These are phyloP conservation scores for Delia radicum DNA, from an alignment of 1,140 invertebrate genomes.

Conservation along the genomic window DNA sequence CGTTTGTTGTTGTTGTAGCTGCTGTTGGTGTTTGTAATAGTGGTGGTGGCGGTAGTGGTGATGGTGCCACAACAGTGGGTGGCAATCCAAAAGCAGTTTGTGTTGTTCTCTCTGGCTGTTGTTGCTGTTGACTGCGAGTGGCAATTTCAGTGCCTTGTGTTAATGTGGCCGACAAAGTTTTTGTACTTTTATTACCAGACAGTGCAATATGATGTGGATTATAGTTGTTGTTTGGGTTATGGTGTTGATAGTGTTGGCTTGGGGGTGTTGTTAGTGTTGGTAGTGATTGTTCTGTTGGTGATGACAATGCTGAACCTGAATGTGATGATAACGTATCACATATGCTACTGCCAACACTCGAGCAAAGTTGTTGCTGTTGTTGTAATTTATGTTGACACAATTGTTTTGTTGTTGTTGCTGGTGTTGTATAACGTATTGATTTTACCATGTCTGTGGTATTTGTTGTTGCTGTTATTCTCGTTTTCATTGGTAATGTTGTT, in stretches of 20 bases:
- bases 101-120: neutral
- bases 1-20: constrained; percentile 15
- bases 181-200: neutral
- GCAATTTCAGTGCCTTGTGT: neutral
- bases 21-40: neutral
- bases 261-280: neutral
- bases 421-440: neutral
- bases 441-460: constrained; percentile 8
- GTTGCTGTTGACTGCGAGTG: neutral
- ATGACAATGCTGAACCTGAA: neutral
- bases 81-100: neutral
- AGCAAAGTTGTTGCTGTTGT: constrained; percentile 38
- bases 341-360: constrained; percentile 48
- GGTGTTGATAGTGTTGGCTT: neutral
- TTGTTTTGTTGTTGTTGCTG: neutral
- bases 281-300: neutral
- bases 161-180: neutral
- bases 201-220: neutral
- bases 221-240: too few relatives aligned
- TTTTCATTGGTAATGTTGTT: neutral
- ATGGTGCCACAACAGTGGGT: neutral
- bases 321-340: constrained; percentile 28
- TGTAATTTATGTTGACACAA: constrained; percentile 35
- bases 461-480: constrained; percentile 16
- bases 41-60: neutral